Conservation (phyloP, 1,140 invertebrate species). For the Papilio machaon region DNA sequence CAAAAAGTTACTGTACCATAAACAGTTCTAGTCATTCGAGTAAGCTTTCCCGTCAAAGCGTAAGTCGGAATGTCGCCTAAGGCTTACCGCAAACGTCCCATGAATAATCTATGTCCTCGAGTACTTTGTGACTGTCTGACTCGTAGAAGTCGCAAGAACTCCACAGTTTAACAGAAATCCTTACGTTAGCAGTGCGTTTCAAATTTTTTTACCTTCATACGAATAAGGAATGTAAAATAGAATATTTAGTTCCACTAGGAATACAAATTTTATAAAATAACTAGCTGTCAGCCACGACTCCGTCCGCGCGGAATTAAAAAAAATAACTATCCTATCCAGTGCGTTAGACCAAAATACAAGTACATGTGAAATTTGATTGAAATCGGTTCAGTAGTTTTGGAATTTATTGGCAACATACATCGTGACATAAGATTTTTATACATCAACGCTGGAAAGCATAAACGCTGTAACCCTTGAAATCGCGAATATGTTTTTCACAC, state of each 20-base stretch:
- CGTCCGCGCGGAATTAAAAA: too few relatives aligned
- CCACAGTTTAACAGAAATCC: neutral
- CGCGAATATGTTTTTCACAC: too few relatives aligned
- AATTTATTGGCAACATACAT: too few relatives aligned
- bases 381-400: too few relatives aligned
- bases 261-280: neutral
- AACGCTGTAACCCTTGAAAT: too few relatives aligned
- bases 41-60: constrained; percentile 12
- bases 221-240: neutral
- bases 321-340: too few relatives aligned
- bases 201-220: neutral
- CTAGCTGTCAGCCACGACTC: too few relatives aligned
- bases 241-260: neutral
- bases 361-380: too few relatives aligned
- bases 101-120: constrained; percentile 16
- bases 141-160: neutral
- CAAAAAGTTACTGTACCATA: neutral
- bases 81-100: constrained; percentile 8
- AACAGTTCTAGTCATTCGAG: constrained; percentile 6
- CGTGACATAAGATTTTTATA: too few relatives aligned
- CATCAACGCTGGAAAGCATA: too few relatives aligned
- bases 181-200: neutral
- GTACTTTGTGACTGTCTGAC: constrained; percentile 23
- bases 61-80: constrained; percentile 15
- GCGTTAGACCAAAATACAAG: too few relatives aligned